Conservation (phyloP, 2,797 vertebrate genomes). For the Catostomus latipinnis region DNA sequence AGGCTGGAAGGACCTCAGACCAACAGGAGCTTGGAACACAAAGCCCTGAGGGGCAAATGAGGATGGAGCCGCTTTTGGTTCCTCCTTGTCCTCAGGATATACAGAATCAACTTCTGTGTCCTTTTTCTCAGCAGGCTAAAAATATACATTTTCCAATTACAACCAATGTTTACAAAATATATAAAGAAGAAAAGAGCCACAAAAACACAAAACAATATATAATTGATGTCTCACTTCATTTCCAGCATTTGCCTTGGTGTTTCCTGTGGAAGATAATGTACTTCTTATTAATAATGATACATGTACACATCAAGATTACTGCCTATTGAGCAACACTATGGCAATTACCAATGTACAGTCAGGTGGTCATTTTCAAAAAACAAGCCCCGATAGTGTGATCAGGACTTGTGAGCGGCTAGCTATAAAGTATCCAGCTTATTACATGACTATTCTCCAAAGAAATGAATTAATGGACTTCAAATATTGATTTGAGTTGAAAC, state of each 20-base stretch:
- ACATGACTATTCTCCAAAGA: too few relatives aligned
- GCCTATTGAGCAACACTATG: background rate
- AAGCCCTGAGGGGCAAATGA: constrained; percentile 93
- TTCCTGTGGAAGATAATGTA: constrained; percentile 13
- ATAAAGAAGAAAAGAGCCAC: background rate
- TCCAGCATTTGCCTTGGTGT: background rate
- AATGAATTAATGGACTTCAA: too few relatives aligned
- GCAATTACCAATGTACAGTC: background rate
- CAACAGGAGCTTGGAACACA: constrained; percentile 84
- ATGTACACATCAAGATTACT: background rate
- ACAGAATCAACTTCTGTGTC: constrained; percentile 12
- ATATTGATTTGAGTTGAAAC: too few relatives aligned
- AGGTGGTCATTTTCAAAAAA: too few relatives aligned
- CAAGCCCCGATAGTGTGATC: too few relatives aligned
- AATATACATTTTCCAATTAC: background rate
- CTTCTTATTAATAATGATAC: background rate
- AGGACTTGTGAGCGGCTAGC: too few relatives aligned
- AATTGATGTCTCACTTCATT: constrained; percentile 27
- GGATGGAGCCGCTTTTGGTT: constrained; percentile 15
- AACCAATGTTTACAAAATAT: background rate
- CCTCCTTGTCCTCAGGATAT: constrained; percentile 55
- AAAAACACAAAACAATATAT: too few relatives aligned
- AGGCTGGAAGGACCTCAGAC: constrained; percentile 80
- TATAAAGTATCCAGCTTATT: too few relatives aligned
- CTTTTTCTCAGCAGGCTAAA: constrained; percentile 42